These are phyloP conservation scores for Spodoptera frugiperda DNA, from an alignment of 1,140 invertebrate genomes.

Conservation along the genomic window DNA sequence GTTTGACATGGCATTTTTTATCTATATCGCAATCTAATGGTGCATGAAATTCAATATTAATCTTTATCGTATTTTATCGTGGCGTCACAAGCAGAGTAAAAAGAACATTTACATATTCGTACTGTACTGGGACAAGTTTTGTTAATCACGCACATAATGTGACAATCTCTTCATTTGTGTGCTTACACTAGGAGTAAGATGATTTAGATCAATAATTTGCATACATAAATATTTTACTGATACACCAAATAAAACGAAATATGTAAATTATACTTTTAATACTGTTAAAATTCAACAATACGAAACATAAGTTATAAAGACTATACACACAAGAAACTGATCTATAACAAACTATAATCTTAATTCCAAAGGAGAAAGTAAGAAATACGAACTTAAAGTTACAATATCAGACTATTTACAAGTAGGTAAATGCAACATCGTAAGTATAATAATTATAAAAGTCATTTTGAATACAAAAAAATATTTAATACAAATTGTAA, in stretches of 20 bases:
- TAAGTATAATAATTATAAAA: slow-evolving; percentile 24
- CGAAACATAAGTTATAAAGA: slow-evolving; percentile 74
- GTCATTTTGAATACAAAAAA: background rate
- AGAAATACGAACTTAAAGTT: slow-evolving; percentile 6
- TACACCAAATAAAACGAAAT: slow-evolving; percentile 47
- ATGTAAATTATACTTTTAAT: slow-evolving; percentile 73
- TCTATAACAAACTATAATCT: slow-evolving; percentile 64
- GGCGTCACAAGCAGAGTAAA: no score
- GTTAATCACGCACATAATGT: no score
- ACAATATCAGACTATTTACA: slow-evolving; percentile 38
- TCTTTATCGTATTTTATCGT: no score
- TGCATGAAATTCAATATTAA: no score
- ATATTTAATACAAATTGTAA: slow-evolving; percentile 37
- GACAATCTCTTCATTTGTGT: no score
- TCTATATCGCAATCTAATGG: no score
- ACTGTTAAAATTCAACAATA: slow-evolving; percentile 84
- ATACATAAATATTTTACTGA: background rate
- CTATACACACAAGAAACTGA: slow-evolving; percentile 72
- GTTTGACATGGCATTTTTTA: no score
- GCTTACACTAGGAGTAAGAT: no score
- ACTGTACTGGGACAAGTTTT: no score
- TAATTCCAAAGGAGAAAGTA: slow-evolving; percentile 14
- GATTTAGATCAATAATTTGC: background rate
- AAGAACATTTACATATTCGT: no score
- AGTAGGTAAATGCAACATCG: slow-evolving; percentile 38